Percentiles rank a stretch among this genome's conserved stretches.
Conservation (phyloP, 2,888 invertebrate species). For the Amiota mariae region DNA sequence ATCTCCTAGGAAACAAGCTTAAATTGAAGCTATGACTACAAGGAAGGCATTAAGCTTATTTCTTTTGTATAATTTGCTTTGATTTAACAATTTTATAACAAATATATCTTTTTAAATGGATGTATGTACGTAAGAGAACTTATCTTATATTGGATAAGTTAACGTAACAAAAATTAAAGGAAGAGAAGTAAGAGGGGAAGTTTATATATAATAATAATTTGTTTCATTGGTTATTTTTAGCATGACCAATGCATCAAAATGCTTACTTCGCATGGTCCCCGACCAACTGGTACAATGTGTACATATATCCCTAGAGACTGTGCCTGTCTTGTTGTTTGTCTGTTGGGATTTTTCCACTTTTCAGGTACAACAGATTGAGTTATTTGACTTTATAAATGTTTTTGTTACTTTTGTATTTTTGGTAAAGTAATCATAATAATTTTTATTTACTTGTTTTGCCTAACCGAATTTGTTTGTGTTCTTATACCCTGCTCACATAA, state of each 20-base stretch:
- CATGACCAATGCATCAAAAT: constrained; percentile 49
- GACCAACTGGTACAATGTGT: too few species aligned
- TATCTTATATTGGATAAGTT: too few species aligned
- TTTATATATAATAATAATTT: constrained; percentile 22
- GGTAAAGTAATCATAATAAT: constrained; percentile 20
- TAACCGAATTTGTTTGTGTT: too few species aligned
- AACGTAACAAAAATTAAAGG: constrained; percentile 40
- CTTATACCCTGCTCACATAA: too few species aligned
- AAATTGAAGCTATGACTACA: too few species aligned
- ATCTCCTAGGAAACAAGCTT: too few species aligned
- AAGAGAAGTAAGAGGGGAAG: constrained; percentile 13
- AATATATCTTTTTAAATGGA: too few species aligned
- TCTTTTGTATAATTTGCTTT: too few species aligned
- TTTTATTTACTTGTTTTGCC: constrained; percentile 1
- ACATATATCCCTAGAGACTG: not conserved
- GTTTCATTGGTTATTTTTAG: constrained; percentile 45
- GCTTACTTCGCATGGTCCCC: constrained; percentile 24
- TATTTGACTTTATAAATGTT: not conserved
- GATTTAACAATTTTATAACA: too few species aligned
- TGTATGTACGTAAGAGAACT: too few species aligned
- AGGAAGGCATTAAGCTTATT: too few species aligned
- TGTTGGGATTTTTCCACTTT: constrained; percentile 30
- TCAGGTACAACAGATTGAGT: constrained; percentile 1
- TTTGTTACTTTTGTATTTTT: not conserved
- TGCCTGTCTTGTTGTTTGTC: constrained; percentile 32